These are phyloP conservation scores for Hyles vespertilio DNA, from an alignment of 1,140 invertebrate species.

Conservation along the genomic window DNA sequence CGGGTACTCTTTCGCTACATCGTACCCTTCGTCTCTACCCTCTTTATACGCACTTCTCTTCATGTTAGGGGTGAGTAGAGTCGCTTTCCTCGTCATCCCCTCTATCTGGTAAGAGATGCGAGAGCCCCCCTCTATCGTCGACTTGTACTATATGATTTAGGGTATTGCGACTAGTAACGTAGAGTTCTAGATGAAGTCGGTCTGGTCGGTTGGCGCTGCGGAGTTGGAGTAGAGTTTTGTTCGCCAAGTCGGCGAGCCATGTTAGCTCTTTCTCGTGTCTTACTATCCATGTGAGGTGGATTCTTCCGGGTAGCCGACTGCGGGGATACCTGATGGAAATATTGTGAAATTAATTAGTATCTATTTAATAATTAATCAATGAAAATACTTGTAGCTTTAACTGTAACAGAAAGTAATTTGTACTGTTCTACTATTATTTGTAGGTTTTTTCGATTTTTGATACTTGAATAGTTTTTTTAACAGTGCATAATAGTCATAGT, in stretches of 20 bases:
- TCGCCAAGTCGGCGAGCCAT: conserved; percentile 52
- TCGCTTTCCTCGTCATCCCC: conserved; percentile 45
- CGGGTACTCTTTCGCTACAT: conserved; percentile 53
- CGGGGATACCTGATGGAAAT: conserved; percentile 47
- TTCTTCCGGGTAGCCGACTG: conserved; percentile 43
- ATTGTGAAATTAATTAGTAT: neutral
- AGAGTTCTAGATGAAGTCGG: conserved; percentile 58
- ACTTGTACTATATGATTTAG: conserved; percentile 42
- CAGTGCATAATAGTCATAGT: too few species aligned
- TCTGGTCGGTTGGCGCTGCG: conserved; percentile 60
- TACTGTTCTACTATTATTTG: too few species aligned
- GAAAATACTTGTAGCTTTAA: too few species aligned
- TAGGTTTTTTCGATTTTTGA: too few species aligned
- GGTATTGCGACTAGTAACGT: conserved; percentile 50
- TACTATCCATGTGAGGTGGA: conserved; percentile 66
- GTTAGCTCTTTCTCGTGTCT: conserved; percentile 51
- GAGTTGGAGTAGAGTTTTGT: conserved; percentile 43
- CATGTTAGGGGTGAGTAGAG: conserved; percentile 46
- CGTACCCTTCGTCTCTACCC: conserved; percentile 30
- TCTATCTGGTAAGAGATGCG: conserved; percentile 31
- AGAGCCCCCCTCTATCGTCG: conserved; percentile 46
- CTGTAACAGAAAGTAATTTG: too few species aligned
- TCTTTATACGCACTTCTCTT: conserved; percentile 32
- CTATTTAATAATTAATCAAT: too few species aligned
- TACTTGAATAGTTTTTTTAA: too few species aligned